Conservation (phyloP, 2,113 vertebrate genomes). For the Anoura caudifer region DNA sequence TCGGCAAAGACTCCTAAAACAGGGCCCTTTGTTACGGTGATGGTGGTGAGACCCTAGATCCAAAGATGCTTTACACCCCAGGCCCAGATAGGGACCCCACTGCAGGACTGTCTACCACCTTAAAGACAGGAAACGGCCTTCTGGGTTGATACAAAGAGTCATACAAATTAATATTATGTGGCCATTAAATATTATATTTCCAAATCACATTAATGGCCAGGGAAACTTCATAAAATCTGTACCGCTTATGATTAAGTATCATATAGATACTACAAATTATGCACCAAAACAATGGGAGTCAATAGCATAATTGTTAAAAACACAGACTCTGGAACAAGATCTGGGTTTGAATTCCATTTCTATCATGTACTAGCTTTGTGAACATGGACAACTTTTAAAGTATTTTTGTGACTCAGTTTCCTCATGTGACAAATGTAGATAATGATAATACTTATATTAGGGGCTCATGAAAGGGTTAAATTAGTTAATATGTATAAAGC, state of each 20-base stretch:
- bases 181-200: background rate
- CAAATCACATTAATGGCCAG: background rate
- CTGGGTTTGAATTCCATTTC: background rate
- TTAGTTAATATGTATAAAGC: background rate
- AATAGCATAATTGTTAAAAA: background rate
- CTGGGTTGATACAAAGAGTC: background rate
- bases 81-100: background rate
- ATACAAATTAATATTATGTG: background rate
- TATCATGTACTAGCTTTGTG: background rate
- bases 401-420: slow-evolving; percentile 12
- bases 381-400: background rate
- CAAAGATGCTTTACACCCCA: background rate
- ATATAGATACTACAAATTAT: background rate
- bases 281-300: background rate
- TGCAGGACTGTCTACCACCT: background rate
- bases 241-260: background rate
- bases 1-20: background rate
- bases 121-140: background rate
- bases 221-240: background rate
- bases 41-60: background rate
- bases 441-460: background rate
- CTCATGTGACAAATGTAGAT: background rate
- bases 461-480: background rate
- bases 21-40: background rate
- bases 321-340: background rate